These are phyloP conservation scores for Antechinus stuartii DNA, from an alignment of 2,113 vertebrate genomes.

Conservation along the genomic window DNA sequence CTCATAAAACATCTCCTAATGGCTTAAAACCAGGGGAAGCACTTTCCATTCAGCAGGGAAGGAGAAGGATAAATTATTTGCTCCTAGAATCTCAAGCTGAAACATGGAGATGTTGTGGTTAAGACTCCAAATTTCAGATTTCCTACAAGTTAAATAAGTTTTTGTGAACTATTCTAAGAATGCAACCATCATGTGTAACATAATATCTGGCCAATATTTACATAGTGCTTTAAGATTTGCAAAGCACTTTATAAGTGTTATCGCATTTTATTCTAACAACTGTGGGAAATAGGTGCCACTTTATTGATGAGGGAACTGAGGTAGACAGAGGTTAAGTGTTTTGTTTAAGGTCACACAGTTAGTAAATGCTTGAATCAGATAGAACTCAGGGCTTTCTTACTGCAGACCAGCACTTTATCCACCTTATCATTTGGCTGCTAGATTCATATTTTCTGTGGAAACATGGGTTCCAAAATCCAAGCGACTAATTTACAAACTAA, in stretches of 20 bases:
- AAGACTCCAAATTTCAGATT: not conserved
- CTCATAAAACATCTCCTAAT: not conserved
- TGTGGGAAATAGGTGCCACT: not conserved
- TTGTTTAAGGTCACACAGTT: not conserved
- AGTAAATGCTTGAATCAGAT: not conserved
- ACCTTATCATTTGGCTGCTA: not conserved
- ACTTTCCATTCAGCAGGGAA: not conserved
- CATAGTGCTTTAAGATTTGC: not conserved
- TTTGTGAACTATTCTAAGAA: not conserved
- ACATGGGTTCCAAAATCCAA: not conserved
- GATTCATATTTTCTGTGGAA: not conserved
- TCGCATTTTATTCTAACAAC: not conserved
- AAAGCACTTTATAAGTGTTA: not conserved
- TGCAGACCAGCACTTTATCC: not conserved
- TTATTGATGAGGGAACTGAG: not conserved
- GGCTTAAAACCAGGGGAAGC: not conserved
- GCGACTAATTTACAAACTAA: not conserved
- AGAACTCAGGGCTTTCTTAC: not conserved
- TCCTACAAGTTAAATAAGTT: not conserved
- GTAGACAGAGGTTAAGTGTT: not conserved
- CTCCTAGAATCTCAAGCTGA: not conserved
- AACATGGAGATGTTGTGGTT: not conserved
- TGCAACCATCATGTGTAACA: not conserved
- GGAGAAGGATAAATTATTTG: not conserved
- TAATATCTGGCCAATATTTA: not conserved